Evolutionary conservation across 2,888 invertebrate genomes (phyloP).

Genomic region (Agonopterix heracliana): DNA sequence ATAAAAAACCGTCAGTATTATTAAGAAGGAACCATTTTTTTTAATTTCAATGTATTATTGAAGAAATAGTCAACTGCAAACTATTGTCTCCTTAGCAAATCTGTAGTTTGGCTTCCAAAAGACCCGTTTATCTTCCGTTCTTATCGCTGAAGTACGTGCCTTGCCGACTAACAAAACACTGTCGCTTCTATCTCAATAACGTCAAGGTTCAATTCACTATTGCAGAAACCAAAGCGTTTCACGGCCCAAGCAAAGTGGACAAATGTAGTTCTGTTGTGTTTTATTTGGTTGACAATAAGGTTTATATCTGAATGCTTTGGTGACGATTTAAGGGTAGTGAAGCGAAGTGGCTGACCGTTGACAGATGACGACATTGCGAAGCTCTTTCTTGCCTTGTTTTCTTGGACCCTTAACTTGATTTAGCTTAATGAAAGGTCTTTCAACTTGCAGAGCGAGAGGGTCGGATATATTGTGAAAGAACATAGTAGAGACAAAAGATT

Average conservation of each 20-base stretch:
- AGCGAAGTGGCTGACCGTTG: slow-evolving; percentile 46
- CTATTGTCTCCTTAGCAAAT: slow-evolving; percentile 14
- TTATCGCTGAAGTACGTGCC: slow-evolving; percentile 32
- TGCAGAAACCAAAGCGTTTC: too few relatives aligned
- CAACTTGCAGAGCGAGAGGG: background rate
- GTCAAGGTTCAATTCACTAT: too few relatives aligned
- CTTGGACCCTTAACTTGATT: slow-evolving; percentile 57
- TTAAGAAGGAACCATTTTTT: too few relatives aligned
- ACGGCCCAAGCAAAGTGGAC: too few relatives aligned
- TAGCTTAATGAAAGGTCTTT: slow-evolving; percentile 51
- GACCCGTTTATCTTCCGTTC: slow-evolving; percentile 47
- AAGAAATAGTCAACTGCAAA: background rate
- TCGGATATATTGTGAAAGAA: too few relatives aligned
- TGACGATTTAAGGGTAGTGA: slow-evolving; percentile 15
- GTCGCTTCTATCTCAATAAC: background rate
- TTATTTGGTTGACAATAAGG: background rate
- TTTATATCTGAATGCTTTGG: background rate
- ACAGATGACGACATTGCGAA: slow-evolving; percentile 57
- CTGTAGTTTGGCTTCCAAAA: slow-evolving; percentile 32
- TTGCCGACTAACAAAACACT: background rate
- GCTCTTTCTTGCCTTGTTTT: slow-evolving; percentile 56
- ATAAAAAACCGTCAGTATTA: too few relatives aligned
- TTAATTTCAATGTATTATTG: too few relatives aligned
- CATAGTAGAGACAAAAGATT: too few relatives aligned
- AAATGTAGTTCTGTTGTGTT: too few relatives aligned